phyloP scores from a whole-genome alignment of 2,888 invertebrate genomes.

The Phortica magna region DNA sequence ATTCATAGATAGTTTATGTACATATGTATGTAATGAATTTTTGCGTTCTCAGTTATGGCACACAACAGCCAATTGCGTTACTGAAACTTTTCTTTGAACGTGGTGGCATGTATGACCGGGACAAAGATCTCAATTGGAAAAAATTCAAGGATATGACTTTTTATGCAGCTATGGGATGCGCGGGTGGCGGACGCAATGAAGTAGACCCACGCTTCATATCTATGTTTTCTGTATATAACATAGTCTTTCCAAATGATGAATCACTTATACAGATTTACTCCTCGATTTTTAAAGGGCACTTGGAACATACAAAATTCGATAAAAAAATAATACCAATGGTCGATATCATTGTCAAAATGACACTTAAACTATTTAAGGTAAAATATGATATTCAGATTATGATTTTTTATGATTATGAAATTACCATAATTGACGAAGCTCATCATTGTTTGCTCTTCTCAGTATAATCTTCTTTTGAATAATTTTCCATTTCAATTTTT shows the following conservation, averaged over 20 bases:
- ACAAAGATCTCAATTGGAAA: conserved; percentile 94
- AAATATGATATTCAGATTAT: conserved; percentile 20
- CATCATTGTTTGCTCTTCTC: not conserved
- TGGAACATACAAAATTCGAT: conserved; percentile 81
- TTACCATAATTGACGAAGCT: too few relatives aligned
- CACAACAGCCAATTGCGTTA: conserved; percentile 95
- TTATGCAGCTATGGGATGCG: conserved; percentile 90
- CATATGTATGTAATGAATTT: not conserved
- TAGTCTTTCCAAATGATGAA: conserved; percentile 88
- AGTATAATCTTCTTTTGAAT: not conserved
- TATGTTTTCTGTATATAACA: conserved; percentile 92
- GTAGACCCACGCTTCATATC: conserved; percentile 95
- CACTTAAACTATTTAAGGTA: conserved; percentile 89
- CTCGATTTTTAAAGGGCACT: conserved; percentile 89
- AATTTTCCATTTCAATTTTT: conserved; percentile 18
- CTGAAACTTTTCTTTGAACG: conserved; percentile 93
- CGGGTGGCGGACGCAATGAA: conserved; percentile 93
- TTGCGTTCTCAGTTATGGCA: conserved; percentile 83
- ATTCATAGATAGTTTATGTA: not conserved
- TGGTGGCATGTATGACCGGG: conserved; percentile 92
- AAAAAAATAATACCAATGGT: conserved; percentile 83
- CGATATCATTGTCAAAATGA: conserved; percentile 85
- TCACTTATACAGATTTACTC: conserved; percentile 90
- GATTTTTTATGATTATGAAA: conserved; percentile 4
- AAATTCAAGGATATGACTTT: conserved; percentile 88